Conservation (phyloP, 1,140 invertebrate genomes). For the Xylocopa sonorina region DNA sequence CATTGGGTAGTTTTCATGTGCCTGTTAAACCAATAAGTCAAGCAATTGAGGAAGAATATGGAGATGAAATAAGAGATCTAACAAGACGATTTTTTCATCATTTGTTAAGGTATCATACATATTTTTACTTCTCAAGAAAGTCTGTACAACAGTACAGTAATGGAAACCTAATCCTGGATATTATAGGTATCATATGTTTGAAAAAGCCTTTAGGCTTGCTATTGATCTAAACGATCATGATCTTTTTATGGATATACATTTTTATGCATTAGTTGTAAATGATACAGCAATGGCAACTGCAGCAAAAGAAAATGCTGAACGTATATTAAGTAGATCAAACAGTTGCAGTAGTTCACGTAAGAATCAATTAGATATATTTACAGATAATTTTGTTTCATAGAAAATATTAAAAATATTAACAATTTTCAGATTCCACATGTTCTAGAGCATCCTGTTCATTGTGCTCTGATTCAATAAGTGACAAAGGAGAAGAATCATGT, state of each 20-base stretch:
- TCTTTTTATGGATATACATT: constrained; percentile 92
- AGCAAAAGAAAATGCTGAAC: constrained; percentile 88
- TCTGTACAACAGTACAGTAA: no score
- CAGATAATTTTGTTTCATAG: not conserved
- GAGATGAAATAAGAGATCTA: constrained; percentile 88
- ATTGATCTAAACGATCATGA: constrained; percentile 92
- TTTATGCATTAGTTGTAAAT: constrained; percentile 87
- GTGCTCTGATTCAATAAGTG: constrained; percentile 81
- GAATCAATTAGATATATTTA: constrained; percentile 53
- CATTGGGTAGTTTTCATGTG: constrained; percentile 88
- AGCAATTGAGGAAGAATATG: constrained; percentile 87
- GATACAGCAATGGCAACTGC: constrained; percentile 88
- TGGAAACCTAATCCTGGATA: constrained; percentile 29
- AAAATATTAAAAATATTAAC: constrained; percentile 10
- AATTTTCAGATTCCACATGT: constrained; percentile 82
- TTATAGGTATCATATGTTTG: constrained; percentile 88
- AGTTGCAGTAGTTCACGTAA: constrained; percentile 83
- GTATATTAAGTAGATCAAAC: constrained; percentile 84
- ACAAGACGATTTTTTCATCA: constrained; percentile 91
- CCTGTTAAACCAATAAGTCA: constrained; percentile 85
- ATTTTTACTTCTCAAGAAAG: constrained; percentile 3
- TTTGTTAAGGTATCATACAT: constrained; percentile 85
- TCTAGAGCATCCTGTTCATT: constrained; percentile 83
- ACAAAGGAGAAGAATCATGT: constrained; percentile 78
- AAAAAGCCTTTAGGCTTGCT: constrained; percentile 93